Conservation (phyloP, 2,888 invertebrate species). For the Philereme vetulata region DNA sequence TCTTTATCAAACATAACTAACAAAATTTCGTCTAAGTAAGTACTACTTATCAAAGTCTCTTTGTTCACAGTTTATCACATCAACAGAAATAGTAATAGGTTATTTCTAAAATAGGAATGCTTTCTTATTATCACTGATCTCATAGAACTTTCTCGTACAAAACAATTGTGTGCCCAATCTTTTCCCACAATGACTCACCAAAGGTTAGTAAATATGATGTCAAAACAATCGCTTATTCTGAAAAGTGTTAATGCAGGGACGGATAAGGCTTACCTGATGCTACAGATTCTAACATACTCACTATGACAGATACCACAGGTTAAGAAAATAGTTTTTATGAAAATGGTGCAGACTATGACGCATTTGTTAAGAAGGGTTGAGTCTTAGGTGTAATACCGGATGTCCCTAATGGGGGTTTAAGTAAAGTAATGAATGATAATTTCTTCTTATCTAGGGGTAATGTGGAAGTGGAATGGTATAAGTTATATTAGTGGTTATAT, state of each 20-base stretch:
- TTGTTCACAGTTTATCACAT: no score
- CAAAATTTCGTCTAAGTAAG: no score
- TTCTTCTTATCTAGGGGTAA: slow-evolving; percentile 16
- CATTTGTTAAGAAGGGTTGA: slow-evolving; percentile 29
- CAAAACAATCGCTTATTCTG: slow-evolving; percentile 49
- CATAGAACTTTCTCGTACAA: not conserved
- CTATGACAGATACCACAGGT: not conserved
- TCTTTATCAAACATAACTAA: no score
- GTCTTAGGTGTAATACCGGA: slow-evolving; percentile 46
- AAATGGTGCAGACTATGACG: slow-evolving; percentile 14
- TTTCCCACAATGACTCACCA: slow-evolving; percentile 37
- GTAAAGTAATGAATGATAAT: slow-evolving; percentile 37
- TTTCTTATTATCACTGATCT: no score
- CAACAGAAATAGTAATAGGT: no score
- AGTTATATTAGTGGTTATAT: no score
- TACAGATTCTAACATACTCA: slow-evolving; percentile 34
- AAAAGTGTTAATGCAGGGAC: slow-evolving; percentile 58
- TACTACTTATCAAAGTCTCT: no score
- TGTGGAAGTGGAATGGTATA: slow-evolving; percentile 5
- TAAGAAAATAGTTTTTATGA: slow-evolving; percentile 28
- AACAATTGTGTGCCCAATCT: slow-evolving; percentile 8
- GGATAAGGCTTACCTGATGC: slow-evolving; percentile 60
- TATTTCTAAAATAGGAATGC: no score
- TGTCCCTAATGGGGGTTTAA: slow-evolving; percentile 55
- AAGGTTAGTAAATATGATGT: slow-evolving; percentile 39